Evolutionary conservation across 2,888 invertebrate genomes (phyloP), one percentile per base, ranked within the genome.

Genomic region (Melieria picta): DNA sequence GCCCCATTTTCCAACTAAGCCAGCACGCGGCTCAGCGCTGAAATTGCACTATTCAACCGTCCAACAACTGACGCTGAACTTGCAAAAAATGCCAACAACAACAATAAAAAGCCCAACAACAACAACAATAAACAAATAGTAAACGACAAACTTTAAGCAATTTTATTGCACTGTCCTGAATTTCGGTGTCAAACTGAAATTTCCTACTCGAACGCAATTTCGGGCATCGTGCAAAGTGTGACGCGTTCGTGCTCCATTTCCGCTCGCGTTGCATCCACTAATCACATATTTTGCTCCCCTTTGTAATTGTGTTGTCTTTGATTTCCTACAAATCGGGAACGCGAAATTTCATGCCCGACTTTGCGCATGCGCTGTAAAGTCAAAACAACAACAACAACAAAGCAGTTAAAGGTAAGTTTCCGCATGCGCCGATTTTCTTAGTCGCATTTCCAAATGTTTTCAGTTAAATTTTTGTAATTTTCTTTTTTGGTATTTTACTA

Each of bases 121-220:
- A 62, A 16, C 55, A 46, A 13, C 50, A 9, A 16, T 6, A 60
- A 11, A 48, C 16, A 16, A 55, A 13, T 13, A 57, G 42, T 7
- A 66, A 62, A 30, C 61, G 58, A 66, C 43, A 65, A 43, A 13
- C 11, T 65, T 46, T 56, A 58, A 16, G 30, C 9, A 47, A 64
- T 3, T 61, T 46, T 5, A 45, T 46, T 45, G 11, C 65, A 65
- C 68, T 77, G 77, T 71, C 73, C 76, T 74, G 76, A 76, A 76
- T 78, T 72, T 72, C 47, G 50, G 56, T 77, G 78, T 77, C 75
- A 76, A 76, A 76, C 58, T 68, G 63, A 68, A 68, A 65, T 68
- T 30, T 30, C 30, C 30, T 30, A 30, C 30, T 10, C 13, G 62
- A 11, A 63, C 30, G 30, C 30, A 30, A 30, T 30, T 30, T 30